Evolutionary conservation across 1,140 invertebrate genomes (phyloP).

Genomic region (Drosophila nigrodunni): DNA sequence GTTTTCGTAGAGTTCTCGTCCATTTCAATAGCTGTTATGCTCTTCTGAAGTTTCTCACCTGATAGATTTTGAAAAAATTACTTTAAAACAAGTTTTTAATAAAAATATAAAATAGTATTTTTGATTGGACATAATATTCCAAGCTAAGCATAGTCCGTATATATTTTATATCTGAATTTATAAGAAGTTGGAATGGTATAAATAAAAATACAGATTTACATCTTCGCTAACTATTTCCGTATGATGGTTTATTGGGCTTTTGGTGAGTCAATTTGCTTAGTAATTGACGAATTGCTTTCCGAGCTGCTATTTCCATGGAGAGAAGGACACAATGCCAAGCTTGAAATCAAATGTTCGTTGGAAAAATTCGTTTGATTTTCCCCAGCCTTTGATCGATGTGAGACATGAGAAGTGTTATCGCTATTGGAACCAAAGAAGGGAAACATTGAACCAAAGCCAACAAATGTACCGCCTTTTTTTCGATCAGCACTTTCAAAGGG

Average conservation of each 20-base stretch:
- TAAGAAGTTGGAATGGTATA: too few species aligned
- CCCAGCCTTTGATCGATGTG: too few species aligned
- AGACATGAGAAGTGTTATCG: neutral
- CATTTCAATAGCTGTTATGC: neutral
- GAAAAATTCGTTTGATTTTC: neutral
- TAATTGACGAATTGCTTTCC: too few species aligned
- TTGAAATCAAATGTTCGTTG: neutral
- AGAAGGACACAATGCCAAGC: neutral
- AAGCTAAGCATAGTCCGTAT: neutral
- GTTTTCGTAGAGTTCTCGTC: neutral
- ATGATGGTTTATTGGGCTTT: too few species aligned
- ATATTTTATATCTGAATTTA: too few species aligned
- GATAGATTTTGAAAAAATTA: neutral
- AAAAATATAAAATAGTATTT: neutral
- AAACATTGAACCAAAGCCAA: neutral
- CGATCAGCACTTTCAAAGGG: constrained; percentile 28
- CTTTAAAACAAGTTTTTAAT: neutral
- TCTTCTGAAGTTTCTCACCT: too few species aligned
- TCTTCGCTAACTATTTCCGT: too few species aligned
- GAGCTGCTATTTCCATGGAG: neutral
- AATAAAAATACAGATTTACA: too few species aligned
- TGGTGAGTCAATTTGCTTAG: too few species aligned
- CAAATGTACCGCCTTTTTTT: neutral
- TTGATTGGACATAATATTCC: neutral
- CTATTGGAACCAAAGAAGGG: neutral